Conservation (phyloP, 2,888 invertebrate species). For the Graphium colonna region DNA sequence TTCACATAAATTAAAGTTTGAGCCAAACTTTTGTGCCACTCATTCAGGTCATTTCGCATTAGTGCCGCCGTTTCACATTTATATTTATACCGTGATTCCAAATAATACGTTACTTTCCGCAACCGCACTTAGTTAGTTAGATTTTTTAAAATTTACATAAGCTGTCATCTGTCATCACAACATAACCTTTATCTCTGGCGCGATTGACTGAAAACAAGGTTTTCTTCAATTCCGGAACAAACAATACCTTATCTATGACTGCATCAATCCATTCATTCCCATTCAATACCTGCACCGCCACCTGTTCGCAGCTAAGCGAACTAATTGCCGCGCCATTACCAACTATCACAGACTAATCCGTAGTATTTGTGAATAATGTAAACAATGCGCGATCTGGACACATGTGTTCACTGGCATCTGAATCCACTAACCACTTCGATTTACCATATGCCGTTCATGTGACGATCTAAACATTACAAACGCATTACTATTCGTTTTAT, state of each 20-base stretch:
- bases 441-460: conserved; percentile 12
- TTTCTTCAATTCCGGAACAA: conserved; percentile 27
- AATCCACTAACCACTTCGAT: conserved; percentile 31
- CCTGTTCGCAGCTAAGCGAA: conserved; percentile 28
- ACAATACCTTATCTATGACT: conserved; percentile 28
- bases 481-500: not conserved
- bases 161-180: conserved; percentile 27
- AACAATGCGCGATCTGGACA: conserved; percentile 29
- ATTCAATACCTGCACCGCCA: conserved; percentile 28
- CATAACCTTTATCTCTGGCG: conserved; percentile 30
- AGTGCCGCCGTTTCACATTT: too few relatives aligned
- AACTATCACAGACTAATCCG: conserved; percentile 24
- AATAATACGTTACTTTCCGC: too few relatives aligned
- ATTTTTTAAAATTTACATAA: conserved; percentile 20
- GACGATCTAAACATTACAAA: conserved; percentile 11
- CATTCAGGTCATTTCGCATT: too few relatives aligned
- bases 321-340: conserved; percentile 27
- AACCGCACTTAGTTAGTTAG: too few relatives aligned
- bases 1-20: too few relatives aligned
- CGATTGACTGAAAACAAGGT: conserved; percentile 29
- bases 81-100: too few relatives aligned
- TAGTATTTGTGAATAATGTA: conserved; percentile 16
- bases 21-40: too few relatives aligned
- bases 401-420: conserved; percentile 32
- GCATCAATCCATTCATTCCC: conserved; percentile 26